Percentiles rank a stretch among this genome's conserved stretches.
These are phyloP conservation scores for Pachycephala philippinensis DNA, from an alignment of 2,113 vertebrate species.

Conservation along the genomic window DNA sequence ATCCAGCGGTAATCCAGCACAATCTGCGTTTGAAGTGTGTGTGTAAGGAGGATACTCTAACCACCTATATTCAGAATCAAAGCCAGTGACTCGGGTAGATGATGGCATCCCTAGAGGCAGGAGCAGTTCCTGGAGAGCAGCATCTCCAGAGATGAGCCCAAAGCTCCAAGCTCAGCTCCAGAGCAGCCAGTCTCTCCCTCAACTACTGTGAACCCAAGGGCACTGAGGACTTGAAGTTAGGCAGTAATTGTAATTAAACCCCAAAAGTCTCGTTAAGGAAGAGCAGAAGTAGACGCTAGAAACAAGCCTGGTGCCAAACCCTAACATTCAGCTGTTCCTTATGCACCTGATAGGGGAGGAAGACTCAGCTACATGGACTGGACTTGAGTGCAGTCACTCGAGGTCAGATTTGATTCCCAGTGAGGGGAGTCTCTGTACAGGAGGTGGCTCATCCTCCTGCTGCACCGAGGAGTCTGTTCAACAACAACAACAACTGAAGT, in stretches of 20 bases:
- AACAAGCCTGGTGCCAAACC: background rate
- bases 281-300: background rate
- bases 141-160: background rate
- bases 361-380: background rate
- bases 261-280: background rate
- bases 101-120: background rate
- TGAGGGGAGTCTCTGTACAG: background rate
- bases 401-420: background rate
- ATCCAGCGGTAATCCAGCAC: background rate
- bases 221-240: background rate
- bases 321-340: background rate
- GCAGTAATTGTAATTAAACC: conserved; percentile 6
- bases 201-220: background rate
- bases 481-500: background rate
- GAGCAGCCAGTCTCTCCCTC: background rate
- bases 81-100: background rate
- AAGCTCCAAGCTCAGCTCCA: background rate
- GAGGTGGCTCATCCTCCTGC: background rate
- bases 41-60: background rate
- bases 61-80: background rate
- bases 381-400: accelerated
- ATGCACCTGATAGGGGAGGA: background rate
- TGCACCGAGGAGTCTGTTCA: background rate
- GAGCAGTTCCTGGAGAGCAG: conserved; percentile 14
- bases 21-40: conserved; percentile 2